Percentiles rank a stretch among this genome's conserved stretches.
Conservation (phyloP, 2,797 vertebrate species). For the Phataginus tetradactyla region DNA sequence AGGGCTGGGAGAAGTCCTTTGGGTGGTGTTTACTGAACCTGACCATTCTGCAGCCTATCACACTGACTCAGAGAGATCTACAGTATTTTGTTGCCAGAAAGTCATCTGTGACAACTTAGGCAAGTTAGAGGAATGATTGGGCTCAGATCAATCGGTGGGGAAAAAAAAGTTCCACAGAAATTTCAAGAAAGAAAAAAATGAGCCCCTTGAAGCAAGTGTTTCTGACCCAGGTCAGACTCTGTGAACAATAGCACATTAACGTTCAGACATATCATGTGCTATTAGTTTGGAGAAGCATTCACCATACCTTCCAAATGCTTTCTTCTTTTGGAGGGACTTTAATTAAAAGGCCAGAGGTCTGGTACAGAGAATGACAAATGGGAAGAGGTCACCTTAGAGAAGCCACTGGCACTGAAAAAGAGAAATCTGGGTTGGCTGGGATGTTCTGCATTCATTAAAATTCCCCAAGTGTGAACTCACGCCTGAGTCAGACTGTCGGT, state of each 20-base stretch:
- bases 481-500: slow-evolving; percentile 28
- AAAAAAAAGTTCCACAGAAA: neutral
- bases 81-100: neutral
- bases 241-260: slow-evolving; percentile 45
- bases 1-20: neutral
- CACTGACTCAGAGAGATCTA: neutral
- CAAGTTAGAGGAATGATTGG: slow-evolving; percentile 22
- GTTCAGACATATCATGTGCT: neutral
- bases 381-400: slow-evolving; percentile 62
- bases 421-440: slow-evolving; percentile 43
- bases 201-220: slow-evolving; percentile 14
- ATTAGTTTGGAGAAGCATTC: neutral
- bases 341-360: slow-evolving; percentile 61
- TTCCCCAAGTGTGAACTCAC: slow-evolving; percentile 69
- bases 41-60: neutral
- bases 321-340: slow-evolving; percentile 36
- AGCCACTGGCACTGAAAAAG: slow-evolving; percentile 63
- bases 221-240: slow-evolving; percentile 47
- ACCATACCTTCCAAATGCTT: slow-evolving; percentile 44
- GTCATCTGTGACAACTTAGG: slow-evolving; percentile 34
- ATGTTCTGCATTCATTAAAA: slow-evolving; percentile 67
- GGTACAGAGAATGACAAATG: slow-evolving; percentile 46
- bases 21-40: neutral
- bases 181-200: slow-evolving; percentile 32
- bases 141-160: neutral